Conservation (phyloP, 2,113 vertebrate genomes). For the Python bivittatus region DNA sequence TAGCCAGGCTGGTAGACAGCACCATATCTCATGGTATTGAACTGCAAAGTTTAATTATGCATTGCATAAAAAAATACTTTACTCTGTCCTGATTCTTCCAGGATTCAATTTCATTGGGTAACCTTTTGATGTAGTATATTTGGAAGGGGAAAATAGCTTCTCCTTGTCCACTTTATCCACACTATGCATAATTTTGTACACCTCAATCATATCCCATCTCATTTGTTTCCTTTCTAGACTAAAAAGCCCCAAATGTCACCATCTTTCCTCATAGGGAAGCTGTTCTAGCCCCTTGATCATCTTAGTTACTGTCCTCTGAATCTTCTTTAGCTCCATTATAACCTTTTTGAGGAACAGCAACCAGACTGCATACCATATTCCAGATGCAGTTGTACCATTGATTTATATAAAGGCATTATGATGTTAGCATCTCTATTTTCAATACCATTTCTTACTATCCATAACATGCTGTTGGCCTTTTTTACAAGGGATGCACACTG, state of each 20-base stretch:
- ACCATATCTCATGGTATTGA: not conserved
- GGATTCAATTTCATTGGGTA: not conserved
- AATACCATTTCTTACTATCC: not conserved
- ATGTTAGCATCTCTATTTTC: not conserved
- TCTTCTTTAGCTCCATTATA: not conserved
- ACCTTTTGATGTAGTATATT: not conserved
- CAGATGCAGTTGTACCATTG: not conserved
- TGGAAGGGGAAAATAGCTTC: not conserved
- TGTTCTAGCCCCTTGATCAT: not conserved
- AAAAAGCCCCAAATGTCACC: not conserved
- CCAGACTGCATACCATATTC: not conserved
- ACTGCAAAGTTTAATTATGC: not conserved
- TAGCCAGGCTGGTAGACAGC: not conserved
- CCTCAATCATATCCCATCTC: not conserved
- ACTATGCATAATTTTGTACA: not conserved
- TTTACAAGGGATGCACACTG: not conserved
- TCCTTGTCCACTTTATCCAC: not conserved
- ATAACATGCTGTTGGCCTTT: not conserved
- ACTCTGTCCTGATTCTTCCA: not conserved
- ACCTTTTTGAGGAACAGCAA: not conserved
- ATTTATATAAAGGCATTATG: not conserved
- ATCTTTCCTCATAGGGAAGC: not conserved
- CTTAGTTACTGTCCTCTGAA: not conserved
- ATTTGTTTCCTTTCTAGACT: not conserved
- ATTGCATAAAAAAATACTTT: not conserved